Evolutionary conservation across 1,140 invertebrate species (phyloP).

Genomic region (Drosophila sproati): DNA sequence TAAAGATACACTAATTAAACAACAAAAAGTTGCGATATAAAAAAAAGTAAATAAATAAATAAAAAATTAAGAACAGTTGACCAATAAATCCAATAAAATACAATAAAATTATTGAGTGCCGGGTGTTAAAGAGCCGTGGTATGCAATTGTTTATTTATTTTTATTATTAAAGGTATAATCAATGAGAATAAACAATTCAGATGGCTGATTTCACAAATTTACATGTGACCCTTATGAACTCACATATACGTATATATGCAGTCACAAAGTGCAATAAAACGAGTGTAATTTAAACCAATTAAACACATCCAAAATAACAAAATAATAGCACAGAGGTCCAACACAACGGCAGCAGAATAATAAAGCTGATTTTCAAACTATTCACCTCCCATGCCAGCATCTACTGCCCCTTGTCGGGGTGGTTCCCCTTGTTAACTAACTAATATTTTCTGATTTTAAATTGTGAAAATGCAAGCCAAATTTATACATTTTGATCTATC

Average conservation of each 20-base stretch:
- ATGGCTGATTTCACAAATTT: constrained; percentile 20
- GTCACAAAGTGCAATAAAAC: not conserved
- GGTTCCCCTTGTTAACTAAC: not conserved
- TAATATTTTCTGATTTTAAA: too few relatives aligned
- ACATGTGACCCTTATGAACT: not conserved
- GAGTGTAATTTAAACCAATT: constrained; percentile 71
- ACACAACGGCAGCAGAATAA: constrained; percentile 14
- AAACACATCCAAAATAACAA: constrained; percentile 44
- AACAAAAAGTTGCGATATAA: constrained; percentile 53
- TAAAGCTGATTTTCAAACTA: not conserved
- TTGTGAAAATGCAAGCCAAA: too few relatives aligned
- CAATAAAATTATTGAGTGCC: constrained; percentile 39
- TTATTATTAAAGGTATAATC: constrained; percentile 73
- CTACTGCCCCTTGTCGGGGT: not conserved
- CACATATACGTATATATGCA: not conserved
- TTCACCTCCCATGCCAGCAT: too few relatives aligned
- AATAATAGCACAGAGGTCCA: constrained; percentile 52
- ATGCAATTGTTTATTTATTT: constrained; percentile 59
- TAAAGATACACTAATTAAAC: constrained; percentile 70
- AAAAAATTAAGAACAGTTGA: constrained; percentile 26
- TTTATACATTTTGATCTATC: too few relatives aligned
- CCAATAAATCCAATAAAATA: constrained; percentile 46
- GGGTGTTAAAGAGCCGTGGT: not conserved
- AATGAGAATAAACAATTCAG: constrained; percentile 68
- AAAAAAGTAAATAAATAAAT: constrained; percentile 10